Conservation (phyloP, 2,888 invertebrate species). For the Cerceris ruficornis region DNA sequence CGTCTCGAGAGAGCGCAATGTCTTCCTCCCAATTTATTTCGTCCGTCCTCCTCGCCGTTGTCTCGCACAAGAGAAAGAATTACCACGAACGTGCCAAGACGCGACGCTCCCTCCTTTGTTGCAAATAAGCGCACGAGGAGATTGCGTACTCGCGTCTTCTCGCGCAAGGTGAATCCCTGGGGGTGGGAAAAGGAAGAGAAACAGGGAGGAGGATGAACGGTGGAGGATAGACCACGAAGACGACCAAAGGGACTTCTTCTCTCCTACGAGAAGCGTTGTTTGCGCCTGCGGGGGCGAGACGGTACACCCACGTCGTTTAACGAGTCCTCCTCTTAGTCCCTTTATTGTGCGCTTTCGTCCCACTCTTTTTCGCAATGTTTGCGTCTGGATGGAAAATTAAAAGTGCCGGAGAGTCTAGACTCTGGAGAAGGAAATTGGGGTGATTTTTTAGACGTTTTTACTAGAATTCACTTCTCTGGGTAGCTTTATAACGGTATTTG, state of each 20-base stretch:
- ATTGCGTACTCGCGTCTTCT: slow-evolving; percentile 4
- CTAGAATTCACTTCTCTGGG: not conserved
- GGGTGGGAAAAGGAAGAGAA: slow-evolving; percentile 5
- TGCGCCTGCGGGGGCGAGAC: slow-evolving; percentile 64
- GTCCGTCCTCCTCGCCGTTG: slow-evolving; percentile 36
- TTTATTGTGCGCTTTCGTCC: slow-evolving; percentile 36
- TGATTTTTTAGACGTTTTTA: too few species aligned
- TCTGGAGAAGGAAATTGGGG: too few species aligned
- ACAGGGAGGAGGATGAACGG: slow-evolving; percentile 13
- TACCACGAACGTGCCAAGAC: not conserved
- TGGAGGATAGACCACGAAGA: slow-evolving; percentile 16
- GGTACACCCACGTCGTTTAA: slow-evolving; percentile 58
- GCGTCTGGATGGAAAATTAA: slow-evolving; percentile 28
- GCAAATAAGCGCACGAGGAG: slow-evolving; percentile 17
- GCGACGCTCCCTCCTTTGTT: slow-evolving; percentile 18
- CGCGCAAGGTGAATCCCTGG: slow-evolving; percentile 50
- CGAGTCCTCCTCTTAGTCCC: slow-evolving; percentile 36
- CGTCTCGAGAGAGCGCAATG: slow-evolving; percentile 41
- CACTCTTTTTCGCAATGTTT: slow-evolving; percentile 24
- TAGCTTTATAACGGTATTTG: not conserved
- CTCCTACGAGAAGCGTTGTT: slow-evolving; percentile 42
- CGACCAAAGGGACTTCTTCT: slow-evolving; percentile 25
- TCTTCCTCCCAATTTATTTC: slow-evolving; percentile 58
- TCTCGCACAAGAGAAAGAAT: slow-evolving; percentile 17
- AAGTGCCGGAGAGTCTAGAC: slow-evolving; percentile 19